Base-by-base conservation (phyloP, 2,797 vertebrate genomes). In the Cynopterus sphinx region DNA sequence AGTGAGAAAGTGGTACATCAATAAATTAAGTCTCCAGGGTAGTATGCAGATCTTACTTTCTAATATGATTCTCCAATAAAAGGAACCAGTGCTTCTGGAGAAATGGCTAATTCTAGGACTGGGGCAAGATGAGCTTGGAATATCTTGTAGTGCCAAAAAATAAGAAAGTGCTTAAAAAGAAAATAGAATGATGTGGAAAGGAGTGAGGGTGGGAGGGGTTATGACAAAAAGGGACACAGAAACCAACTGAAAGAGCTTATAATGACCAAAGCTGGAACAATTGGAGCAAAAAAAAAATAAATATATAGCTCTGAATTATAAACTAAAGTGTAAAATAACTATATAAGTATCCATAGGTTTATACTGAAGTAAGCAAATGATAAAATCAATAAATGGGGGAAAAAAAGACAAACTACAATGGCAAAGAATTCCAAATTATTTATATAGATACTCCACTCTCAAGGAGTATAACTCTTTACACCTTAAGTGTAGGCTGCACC, bases 131-230 rank as follows among this genome's bases (percentile, higher is more conserved):
- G 33, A 87, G 4, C 9, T n/a, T 53, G 21, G 21, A 70, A 10
- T 5, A 75, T 36, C 22, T 77, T 71, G 5, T 39, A 33, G 74
- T 57, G 6, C 15, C 6, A 71, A 28, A 71, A 61, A 57, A 1
- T 19, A 84, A 91, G 39, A 22, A 74, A 63, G 13, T 49, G 19
- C 39, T 43, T 36, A 61, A 36, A 77, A 22, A 33, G 39, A 93
- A 95, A 91, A 19, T 6, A 46, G 16, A 74, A 15, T 51, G 15
- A 79, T n/a, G 28, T 9, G 57, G 11, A 3, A 9, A 61, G 5
- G 39, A 6, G 6, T 1, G 2, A 33, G 9, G 9, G 24, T 9
- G 57, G 26, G 3, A 9, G 13, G 5, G 33, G 6, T 6, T 31
- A 51, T 19, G 33, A n/a, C 17, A 73, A 59, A 73, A 59, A 53